phyloP scores from a whole-genome alignment of 2,888 invertebrate genomes.

The Sinelater perroti region DNA sequence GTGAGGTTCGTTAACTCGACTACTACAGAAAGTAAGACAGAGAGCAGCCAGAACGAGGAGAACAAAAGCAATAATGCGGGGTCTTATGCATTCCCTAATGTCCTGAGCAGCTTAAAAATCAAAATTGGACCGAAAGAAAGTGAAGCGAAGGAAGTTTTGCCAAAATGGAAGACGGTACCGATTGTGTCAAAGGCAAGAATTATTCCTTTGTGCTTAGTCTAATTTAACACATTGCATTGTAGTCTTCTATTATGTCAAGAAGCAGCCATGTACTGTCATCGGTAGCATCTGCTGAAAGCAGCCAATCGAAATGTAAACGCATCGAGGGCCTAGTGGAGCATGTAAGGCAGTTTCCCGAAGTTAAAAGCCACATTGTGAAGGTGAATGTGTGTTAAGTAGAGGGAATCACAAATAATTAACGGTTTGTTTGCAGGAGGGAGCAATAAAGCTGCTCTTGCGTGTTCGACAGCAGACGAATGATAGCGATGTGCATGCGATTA shows the following conservation, averaged over 20 bases:
- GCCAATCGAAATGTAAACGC: conserved; percentile 67
- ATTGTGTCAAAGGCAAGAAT: conserved; percentile 50
- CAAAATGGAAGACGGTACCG: conserved; percentile 62
- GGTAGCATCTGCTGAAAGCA: conserved; percentile 67
- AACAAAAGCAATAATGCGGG: conserved; percentile 39
- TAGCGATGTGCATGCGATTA: conserved; percentile 55
- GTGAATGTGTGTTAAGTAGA: conserved; percentile 58
- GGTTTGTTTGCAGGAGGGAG: conserved; percentile 68
- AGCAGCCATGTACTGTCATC: conserved; percentile 73
- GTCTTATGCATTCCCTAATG: conserved; percentile 56
- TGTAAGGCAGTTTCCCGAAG: conserved; percentile 77
- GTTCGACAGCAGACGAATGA: conserved; percentile 61
- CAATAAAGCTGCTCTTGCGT: conserved; percentile 70
- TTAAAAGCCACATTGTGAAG: conserved; percentile 77
- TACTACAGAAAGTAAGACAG: conserved; percentile 6
- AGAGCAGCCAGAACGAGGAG: background rate
- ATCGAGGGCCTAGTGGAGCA: conserved; percentile 77
- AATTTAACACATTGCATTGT: conserved; percentile 50
- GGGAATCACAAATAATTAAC: background rate
- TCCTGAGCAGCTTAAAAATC: conserved; percentile 59
- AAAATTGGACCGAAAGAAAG: conserved; percentile 53
- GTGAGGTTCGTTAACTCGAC: conserved; percentile 47
- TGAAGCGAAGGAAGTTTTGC: conserved; percentile 52
- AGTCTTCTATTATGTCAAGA: conserved; percentile 70
- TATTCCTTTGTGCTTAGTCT: conserved; percentile 17